Base-by-base conservation (phyloP, 2,888 invertebrate species). In the Xanthia icteritia region DNA sequence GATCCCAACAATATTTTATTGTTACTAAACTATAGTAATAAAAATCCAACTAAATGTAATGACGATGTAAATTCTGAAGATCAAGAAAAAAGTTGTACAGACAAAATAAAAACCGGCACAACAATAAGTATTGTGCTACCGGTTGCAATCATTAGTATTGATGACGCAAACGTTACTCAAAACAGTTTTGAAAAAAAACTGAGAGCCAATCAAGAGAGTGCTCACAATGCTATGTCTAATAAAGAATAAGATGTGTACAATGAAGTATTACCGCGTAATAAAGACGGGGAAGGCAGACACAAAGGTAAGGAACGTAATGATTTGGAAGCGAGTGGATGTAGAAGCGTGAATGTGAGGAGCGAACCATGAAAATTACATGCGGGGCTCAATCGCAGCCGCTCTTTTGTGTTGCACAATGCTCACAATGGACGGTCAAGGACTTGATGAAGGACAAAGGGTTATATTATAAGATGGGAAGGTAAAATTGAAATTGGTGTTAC, bases 101-200 rank as follows among this genome's bases (percentile, higher is more conserved):
- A 92, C 92, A 92, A 92, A 92, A 91, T 90, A 90, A 90, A 91
- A 88, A 78, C 82, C 61, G 27, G 72, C 90, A 93, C 93, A 95
- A 96, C 96, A 96, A 96, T 96, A 91, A 93, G 93, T 92, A 96
- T 96, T 96, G 96, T 96, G 93, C 92, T 92, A 92, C 92, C 92
- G 91, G 94, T 94, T 94, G 94, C 94, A 95, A 95, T 96, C 96
- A 96, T 96, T 96, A 96, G 95, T 95, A 94, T 94, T 94, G 96
- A 96, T 96, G 96, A 96, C 96, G 96, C 93, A 95, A 96, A 96
- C 94, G 93, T 94, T 92, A 95, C 94, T 86, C 92, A 93, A 93
- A 94, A 94, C 92, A 94, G 90, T 91, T 91, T 90, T 90, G 90
- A 94, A 95, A 95, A 94, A 95, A 94, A 90, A 92, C 89, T 90